Conservation (phyloP, 2,797 vertebrate species). For the Helicolenus hilgendorfi region DNA sequence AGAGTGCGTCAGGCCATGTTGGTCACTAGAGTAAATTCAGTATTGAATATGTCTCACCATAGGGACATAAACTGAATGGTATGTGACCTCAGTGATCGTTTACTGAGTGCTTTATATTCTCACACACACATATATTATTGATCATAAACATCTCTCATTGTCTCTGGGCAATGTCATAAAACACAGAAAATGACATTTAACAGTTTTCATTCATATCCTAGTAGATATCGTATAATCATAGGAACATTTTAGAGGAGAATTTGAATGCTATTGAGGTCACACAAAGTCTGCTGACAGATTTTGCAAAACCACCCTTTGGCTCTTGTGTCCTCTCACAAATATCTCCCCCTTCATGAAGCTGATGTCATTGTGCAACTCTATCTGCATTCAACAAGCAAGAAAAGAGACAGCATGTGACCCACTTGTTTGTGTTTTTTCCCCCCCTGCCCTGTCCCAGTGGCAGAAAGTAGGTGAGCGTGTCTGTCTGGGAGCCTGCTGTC, state of each 20-base stretch:
- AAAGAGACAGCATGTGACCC: slow-evolving; percentile 60
- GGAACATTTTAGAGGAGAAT: background rate
- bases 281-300: background rate
- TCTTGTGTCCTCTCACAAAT: background rate
- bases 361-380: background rate
- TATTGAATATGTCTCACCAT: background rate
- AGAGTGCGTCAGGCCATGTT: background rate
- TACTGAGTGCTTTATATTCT: background rate
- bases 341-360: background rate
- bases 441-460: slow-evolving; percentile 3
- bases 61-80: background rate
- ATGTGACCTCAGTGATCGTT: background rate
- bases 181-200: background rate
- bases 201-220: background rate
- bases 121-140: background rate
- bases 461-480: slow-evolving; percentile 77
- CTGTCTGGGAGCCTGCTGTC: slow-evolving; percentile 56
- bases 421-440: background rate
- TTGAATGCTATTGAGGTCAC: background rate
- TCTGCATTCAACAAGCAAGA: slow-evolving; percentile 22
- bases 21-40: background rate
- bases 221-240: background rate
- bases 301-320: background rate
- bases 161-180: background rate
- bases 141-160: background rate